These are phyloP conservation scores for Mormyrops attenuatus DNA, from an alignment of 2,797 vertebrate genomes.

Conservation along the genomic window DNA sequence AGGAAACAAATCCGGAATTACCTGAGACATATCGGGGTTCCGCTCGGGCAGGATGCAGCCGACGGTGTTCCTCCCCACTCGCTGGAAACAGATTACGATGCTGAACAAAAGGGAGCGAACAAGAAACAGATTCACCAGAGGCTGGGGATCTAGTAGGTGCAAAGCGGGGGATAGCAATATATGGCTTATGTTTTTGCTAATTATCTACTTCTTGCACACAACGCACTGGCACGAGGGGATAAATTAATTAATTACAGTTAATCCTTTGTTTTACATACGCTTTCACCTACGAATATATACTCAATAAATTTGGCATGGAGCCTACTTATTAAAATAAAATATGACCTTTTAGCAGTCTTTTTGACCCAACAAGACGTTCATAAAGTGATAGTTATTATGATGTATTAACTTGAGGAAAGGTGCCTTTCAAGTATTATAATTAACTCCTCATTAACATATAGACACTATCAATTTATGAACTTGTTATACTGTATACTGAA, in stretches of 20 bases:
- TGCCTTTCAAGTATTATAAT: neutral
- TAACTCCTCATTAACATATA: neutral
- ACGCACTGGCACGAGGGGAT: neutral
- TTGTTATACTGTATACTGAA: neutral
- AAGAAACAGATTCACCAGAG: neutral
- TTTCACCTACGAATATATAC: neutral
- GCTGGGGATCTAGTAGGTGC: neutral
- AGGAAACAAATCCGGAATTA: neutral
- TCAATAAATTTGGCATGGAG: neutral
- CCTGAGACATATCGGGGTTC: neutral
- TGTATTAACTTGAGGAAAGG: neutral
- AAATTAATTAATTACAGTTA: neutral
- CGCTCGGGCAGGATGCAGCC: neutral
- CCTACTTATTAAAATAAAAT: neutral
- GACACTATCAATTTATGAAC: neutral
- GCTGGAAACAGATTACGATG: neutral
- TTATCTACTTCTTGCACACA: neutral
- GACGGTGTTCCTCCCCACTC: neutral
- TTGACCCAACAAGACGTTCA: neutral
- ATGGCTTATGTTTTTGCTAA: neutral
- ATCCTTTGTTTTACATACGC: neutral
- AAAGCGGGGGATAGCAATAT: neutral
- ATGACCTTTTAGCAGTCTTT: neutral
- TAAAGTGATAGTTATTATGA: neutral
- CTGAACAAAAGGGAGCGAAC: slow-evolving; percentile 16